Conservation (phyloP, 2,797 vertebrate genomes). For the Pteropus rufus region DNA sequence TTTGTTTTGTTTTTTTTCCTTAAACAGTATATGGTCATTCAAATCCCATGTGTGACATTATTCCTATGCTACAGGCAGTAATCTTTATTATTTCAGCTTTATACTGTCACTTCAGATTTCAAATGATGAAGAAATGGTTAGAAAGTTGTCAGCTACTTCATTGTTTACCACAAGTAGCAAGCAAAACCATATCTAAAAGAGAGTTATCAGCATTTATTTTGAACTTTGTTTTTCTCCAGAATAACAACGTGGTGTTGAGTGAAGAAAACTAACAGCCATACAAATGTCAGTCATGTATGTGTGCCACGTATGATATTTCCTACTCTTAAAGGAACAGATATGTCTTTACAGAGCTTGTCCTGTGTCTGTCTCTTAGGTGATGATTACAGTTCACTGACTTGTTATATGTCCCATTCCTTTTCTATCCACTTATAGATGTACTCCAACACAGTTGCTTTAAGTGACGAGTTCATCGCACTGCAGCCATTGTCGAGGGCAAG, state of each 20-base stretch:
- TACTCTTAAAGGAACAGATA: constrained; percentile 74
- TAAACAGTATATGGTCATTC: background rate
- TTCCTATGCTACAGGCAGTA: constrained; percentile 7
- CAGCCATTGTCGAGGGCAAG: constrained; percentile 99
- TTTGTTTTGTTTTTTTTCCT: background rate
- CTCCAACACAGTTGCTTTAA: constrained; percentile 97
- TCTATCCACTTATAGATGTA: constrained; percentile 95
- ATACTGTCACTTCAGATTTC: background rate
- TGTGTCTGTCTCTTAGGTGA: constrained; percentile 82
- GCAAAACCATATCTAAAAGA: constrained; percentile 12
- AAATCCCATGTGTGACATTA: background rate
- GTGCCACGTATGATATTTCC: constrained; percentile 72
- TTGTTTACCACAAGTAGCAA: constrained; percentile 39
- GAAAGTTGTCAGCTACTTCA: background rate
- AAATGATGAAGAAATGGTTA: constrained; percentile 17
- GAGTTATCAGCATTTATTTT: constrained; percentile 21
- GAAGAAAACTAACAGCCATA: constrained; percentile 41
- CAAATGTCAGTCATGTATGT: constrained; percentile 66
- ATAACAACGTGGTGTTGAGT: constrained; percentile 22
- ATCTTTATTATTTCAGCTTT: constrained; percentile 24
- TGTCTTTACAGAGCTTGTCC: constrained; percentile 75
- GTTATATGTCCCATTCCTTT: constrained; percentile 87
- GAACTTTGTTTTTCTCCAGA: constrained; percentile 27
- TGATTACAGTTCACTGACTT: constrained; percentile 83
- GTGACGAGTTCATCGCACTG: constrained; percentile 99